Evolutionary conservation across 1,140 invertebrate species (phyloP), one percentile per base, ranked within the genome.

Genomic region (Diorhabda carinulata): DNA sequence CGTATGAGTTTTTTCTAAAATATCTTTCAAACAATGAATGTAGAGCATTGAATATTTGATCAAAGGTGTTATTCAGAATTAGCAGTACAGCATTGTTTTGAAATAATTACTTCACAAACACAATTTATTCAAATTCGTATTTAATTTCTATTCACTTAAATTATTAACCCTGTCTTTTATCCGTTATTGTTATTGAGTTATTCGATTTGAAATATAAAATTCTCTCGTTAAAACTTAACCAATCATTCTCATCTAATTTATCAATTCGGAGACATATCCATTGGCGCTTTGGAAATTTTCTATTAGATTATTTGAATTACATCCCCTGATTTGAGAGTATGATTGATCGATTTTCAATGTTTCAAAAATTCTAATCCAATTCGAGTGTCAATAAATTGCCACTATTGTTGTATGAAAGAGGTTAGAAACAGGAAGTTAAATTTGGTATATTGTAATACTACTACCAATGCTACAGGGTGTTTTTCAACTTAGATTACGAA

Each of bases 331-430:
- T 60, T 66, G 57, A 40, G 44, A 44, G 58, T 61, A 60, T 66
- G 65, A 66, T 66, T 43, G 65, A 66, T 66, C 57, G 65, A 66
- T 66, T 66, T 60, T 66, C 65, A 66, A 66, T 66, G 65, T 66
- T 66, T 66, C 65, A 59, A 67, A 63, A 60, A 67, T 67, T 67
- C 40, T 60, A 60, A 61, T 61, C 57, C 65, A 42, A 67, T 67
- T 67, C 43, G 25, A 52, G 9, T 45, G 57, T 45, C 65, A 61
- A 67, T 61, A 42, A 67, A 64, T 64, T 67, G 57, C 40, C 3
- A 3, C 9, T 59, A 67, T 67, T 67, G 65, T 67, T 67, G 57
- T 25, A 42, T n/a, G 65, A 60, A 67, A 61, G 65, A 67, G 65
- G 63, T 64, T 45, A n/a, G 47, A 52, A 52, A 52, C 63, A 56